A percentile compares a stretch with the other conserved stretches of the same genome.
Conservation (phyloP, 2,888 invertebrate species). For the Therioaphis trifolii region DNA sequence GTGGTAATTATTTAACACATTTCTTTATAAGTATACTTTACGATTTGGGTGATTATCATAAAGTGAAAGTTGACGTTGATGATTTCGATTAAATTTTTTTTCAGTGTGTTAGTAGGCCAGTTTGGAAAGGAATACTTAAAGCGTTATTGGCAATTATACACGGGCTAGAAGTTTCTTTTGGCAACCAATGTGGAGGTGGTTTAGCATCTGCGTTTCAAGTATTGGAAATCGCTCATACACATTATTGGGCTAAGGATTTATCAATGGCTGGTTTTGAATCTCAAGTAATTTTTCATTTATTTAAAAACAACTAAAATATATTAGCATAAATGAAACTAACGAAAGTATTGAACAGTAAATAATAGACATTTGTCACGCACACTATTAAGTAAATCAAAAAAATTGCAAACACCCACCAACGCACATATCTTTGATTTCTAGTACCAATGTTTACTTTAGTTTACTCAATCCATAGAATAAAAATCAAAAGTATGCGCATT, state of each 20-base stretch:
- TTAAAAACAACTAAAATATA: neutral
- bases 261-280: conserved; percentile 72
- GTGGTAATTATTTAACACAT: conserved; percentile 77
- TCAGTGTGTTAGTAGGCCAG: conserved; percentile 86
- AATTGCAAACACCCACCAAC: no score
- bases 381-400: no score
- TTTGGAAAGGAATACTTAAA: conserved; percentile 97
- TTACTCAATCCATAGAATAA: no score
- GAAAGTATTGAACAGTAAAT: no score
- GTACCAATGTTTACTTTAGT: no score
- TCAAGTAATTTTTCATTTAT: conserved; percentile 68
- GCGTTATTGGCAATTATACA: conserved; percentile 88
- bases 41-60: neutral
- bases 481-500: no score
- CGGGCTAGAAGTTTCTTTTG: conserved; percentile 91
- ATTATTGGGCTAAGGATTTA: conserved; percentile 93
- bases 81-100: conserved; percentile 43
- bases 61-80: neutral
- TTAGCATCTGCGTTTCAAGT: conserved; percentile 97
- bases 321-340: no score
- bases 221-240: conserved; percentile 98
- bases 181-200: conserved; percentile 94
- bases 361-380: no score
- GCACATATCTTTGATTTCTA: no score
- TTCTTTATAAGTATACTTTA: neutral